phyloP scores from a whole-genome alignment of 1,140 invertebrate species.

The Ceratina australensis region DNA sequence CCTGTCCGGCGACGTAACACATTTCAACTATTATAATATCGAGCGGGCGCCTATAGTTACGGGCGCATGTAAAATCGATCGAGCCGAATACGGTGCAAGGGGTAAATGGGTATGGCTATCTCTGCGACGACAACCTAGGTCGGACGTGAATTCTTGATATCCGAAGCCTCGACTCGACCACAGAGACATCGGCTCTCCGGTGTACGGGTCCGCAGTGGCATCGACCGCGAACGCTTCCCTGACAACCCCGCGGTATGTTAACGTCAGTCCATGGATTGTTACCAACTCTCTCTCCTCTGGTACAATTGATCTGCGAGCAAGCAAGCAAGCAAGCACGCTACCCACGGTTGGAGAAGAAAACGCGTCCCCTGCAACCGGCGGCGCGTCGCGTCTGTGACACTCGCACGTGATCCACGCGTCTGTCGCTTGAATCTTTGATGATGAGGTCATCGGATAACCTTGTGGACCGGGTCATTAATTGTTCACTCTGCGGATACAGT shows the following conservation, averaged over 20 bases:
- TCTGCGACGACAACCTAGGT: constrained; percentile 56
- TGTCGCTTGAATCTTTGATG: constrained; percentile 36
- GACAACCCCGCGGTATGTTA: constrained; percentile 63
- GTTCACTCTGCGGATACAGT: neutral
- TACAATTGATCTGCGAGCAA: neutral
- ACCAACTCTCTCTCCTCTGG: constrained; percentile 16
- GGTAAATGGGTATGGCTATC: constrained; percentile 15
- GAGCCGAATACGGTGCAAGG: constrained; percentile 13
- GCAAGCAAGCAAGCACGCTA: too few species aligned
- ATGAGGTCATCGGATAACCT: neutral
- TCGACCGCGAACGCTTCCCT: constrained; percentile 50
- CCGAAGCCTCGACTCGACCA: constrained; percentile 62
- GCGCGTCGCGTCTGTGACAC: neutral
- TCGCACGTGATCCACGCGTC: neutral
- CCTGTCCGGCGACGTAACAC: neutral
- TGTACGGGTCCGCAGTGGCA: constrained; percentile 13
- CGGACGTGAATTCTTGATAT: constrained; percentile 72
- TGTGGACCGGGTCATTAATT: neutral
- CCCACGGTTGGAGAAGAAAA: constrained; percentile 2
- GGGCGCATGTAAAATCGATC: constrained; percentile 39
- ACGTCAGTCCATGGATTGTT: constrained; percentile 47
- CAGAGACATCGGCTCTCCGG: constrained; percentile 62
- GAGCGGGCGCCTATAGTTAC: neutral
- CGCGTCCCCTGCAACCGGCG: neutral
- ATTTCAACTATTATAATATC: neutral